Base-by-base conservation (phyloP, 2,888 invertebrate genomes). In the Xestia sexstrigata region DNA sequence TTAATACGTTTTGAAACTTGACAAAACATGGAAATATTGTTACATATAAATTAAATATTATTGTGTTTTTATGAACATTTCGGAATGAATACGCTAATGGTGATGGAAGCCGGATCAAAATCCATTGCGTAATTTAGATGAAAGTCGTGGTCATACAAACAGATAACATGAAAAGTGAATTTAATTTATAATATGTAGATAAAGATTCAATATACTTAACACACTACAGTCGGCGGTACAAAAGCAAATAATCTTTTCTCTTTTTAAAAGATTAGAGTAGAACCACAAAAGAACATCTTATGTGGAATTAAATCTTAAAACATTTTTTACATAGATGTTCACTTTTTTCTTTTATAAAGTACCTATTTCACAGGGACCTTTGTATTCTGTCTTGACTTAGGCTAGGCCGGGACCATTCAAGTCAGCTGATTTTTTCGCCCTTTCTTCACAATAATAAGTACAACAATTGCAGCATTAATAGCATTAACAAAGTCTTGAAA, bases 371-470 rank as follows among this genome's bases (percentile, higher is more conserved):
- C 78, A 63, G 73, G 60, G 30, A 62, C 62, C 66, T 70, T 83
- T 82, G 60, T 75, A 45, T 60, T 67, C 30, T 52, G 52, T 79
- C 67, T 74, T 73, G 63, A 74, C 70, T 49, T 67, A 74, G 73
- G 70, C 70, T 74, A 74, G 70, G 58, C 63, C 52, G 62, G 49
- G 47, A 52, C 68, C 67, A 74, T 74, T 74, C 71, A 70, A 65
- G 49, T 76, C 58, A 73, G 47, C 52, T 39, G 71, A 83, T 83
- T 68, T 68, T 65, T 70, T 73, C 23, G 60, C 45, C 45, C 42
- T 20, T 72, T 79, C 49, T 49, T 15, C 20, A 35, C 65, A 70
- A 35, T 70, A 52, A 66, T 73, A 35, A 35, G 35, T 35, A 68
- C 9, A 68, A 70, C n/a, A 55, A 80, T 65, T 69, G 58, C 17